Conservation (phyloP, 1,140 invertebrate species). For the Drosophila setifemur region DNA sequence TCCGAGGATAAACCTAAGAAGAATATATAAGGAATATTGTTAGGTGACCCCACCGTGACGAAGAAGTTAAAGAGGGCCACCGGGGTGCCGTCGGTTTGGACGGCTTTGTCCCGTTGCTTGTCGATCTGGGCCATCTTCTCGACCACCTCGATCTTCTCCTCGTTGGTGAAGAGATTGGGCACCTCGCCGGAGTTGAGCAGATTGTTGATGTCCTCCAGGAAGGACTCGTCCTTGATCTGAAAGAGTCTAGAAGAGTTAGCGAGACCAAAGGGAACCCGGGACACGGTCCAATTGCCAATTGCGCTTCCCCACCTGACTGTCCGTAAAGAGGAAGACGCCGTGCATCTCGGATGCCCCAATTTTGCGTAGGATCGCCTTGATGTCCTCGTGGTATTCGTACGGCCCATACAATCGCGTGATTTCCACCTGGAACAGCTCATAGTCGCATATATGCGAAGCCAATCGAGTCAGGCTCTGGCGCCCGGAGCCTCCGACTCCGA, state of each 20-base stretch:
- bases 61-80: constrained; percentile 97
- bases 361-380: constrained; percentile 91
- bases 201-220: constrained; percentile 97
- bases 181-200: constrained; percentile 97
- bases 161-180: constrained; percentile 93
- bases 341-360: constrained; percentile 92
- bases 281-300: constrained; percentile 17
- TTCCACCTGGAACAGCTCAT: constrained; percentile 96
- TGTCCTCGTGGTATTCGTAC: constrained; percentile 95
- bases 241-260: constrained; percentile 49
- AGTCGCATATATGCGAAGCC: constrained; percentile 96
- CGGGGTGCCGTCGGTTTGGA: constrained; percentile 96
- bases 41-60: constrained; percentile 83
- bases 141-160: constrained; percentile 96
- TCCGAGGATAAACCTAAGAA: not conserved
- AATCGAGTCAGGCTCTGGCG: constrained; percentile 94
- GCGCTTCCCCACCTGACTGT: constrained; percentile 87
- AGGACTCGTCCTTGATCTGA: constrained; percentile 95
- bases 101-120: constrained; percentile 92
- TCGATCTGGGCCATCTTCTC: constrained; percentile 97
- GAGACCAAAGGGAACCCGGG: not conserved
- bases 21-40: not conserved
- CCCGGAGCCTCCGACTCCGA: constrained; percentile 96
- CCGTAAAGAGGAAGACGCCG: constrained; percentile 95
- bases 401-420: constrained; percentile 93